These are phyloP conservation scores for Acrobasis repandana DNA, from an alignment of 2,888 invertebrate species.

Conservation along the genomic window DNA sequence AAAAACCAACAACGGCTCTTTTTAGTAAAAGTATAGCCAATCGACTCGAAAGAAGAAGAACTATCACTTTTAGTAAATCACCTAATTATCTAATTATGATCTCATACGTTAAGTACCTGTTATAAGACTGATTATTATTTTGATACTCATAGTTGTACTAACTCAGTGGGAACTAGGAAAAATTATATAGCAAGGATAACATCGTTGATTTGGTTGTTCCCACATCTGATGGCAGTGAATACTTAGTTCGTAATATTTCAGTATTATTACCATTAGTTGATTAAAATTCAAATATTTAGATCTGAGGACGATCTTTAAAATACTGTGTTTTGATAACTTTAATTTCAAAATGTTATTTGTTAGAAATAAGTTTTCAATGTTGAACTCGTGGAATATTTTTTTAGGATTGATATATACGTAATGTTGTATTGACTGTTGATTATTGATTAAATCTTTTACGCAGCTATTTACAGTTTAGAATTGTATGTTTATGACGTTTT, in stretches of 20 bases:
- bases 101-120: slow-evolving; percentile 9
- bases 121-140: slow-evolving; percentile 17
- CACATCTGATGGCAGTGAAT: slow-evolving; percentile 18
- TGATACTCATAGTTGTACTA: slow-evolving; percentile 5
- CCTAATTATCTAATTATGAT: slow-evolving; percentile 4
- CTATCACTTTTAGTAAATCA: background rate
- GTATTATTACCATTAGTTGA: slow-evolving; percentile 23
- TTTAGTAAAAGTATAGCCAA: too few species aligned
- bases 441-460: slow-evolving; percentile 67
- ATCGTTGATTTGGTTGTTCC: background rate
- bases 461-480: slow-evolving; percentile 63
- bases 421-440: slow-evolving; percentile 62
- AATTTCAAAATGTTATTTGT: slow-evolving; percentile 35
- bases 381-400: slow-evolving; percentile 48
- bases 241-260: slow-evolving; percentile 28
- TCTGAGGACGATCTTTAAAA: slow-evolving; percentile 35
- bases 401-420: slow-evolving; percentile 49
- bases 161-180: background rate
- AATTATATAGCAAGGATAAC: background rate
- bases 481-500: slow-evolving; percentile 58
- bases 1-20: too few species aligned
- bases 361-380: slow-evolving; percentile 48
- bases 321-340: slow-evolving; percentile 2
- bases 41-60: too few species aligned
- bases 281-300: slow-evolving; percentile 36